Conservation (phyloP, 2,888 invertebrate species). For the Agrochola macilenta region DNA sequence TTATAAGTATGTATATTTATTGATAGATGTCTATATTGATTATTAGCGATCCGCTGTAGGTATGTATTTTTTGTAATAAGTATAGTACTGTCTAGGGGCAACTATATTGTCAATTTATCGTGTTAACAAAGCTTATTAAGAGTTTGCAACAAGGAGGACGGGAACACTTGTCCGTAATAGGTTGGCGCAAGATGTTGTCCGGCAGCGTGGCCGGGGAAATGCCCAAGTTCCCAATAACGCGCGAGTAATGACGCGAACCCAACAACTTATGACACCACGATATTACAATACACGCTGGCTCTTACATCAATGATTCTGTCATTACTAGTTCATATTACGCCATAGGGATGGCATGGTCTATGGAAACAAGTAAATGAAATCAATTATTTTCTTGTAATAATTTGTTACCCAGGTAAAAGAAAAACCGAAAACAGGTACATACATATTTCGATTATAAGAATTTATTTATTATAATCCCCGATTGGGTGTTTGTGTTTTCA, state of each 20-base stretch:
- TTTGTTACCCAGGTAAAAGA: not conserved
- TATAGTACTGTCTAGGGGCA: not conserved
- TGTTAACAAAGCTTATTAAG: conserved; percentile 76
- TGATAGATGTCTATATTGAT: conserved; percentile 49
- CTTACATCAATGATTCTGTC: conserved; percentile 57
- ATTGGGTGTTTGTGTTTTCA: not conserved
- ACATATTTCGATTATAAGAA: not conserved
- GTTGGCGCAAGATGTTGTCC: conserved; percentile 89
- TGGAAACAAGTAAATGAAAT: not conserved
- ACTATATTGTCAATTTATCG: conserved; percentile 47
- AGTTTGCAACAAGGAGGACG: conserved; percentile 77
- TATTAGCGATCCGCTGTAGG: not conserved
- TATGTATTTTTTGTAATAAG: conserved; percentile 4
- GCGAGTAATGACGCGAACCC: conserved; percentile 84
- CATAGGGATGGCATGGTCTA: not conserved
- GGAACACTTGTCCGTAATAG: conserved; percentile 87
- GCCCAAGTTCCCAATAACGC: conserved; percentile 88
- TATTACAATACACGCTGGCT: conserved; percentile 72
- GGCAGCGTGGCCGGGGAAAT: conserved; percentile 79
- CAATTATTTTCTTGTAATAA: not conserved
- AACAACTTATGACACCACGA: conserved; percentile 79
- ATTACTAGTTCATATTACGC: conserved; percentile 14
- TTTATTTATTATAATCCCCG: not conserved
- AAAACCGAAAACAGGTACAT: not conserved
- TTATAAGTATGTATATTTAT: conserved; percentile 52